Conservation (phyloP, 1,140 invertebrate species). For the Myzus persicae region DNA sequence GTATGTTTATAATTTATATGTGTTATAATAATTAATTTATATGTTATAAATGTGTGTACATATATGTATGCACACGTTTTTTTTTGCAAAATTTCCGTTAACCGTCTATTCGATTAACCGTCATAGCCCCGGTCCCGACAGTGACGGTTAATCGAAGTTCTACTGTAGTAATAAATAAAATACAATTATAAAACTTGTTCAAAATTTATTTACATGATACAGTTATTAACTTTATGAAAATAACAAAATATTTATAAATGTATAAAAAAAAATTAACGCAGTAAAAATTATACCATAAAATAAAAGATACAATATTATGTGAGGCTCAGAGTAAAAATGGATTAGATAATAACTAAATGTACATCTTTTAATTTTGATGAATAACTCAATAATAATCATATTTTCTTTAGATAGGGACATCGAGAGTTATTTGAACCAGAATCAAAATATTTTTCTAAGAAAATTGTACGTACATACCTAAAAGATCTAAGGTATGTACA, state of each 20-base stretch:
- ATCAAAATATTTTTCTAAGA: too few relatives aligned
- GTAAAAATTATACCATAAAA: slow-evolving; percentile 29
- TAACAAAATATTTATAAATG: slow-evolving; percentile 22
- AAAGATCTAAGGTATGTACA: too few relatives aligned
- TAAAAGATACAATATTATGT: slow-evolving; percentile 34
- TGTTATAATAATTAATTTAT: too few relatives aligned
- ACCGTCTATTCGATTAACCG: too few relatives aligned
- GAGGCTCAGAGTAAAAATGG: slow-evolving; percentile 46
- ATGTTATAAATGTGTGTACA: too few relatives aligned
- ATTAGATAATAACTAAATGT: background rate
- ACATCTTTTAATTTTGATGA: background rate
- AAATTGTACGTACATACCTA: too few relatives aligned
- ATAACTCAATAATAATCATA: background rate
- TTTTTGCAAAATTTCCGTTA: too few relatives aligned
- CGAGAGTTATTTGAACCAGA: background rate
- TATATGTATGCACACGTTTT: too few relatives aligned
- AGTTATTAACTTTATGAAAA: slow-evolving; percentile 19
- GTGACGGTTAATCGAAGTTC: too few relatives aligned
- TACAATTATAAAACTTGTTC: background rate
- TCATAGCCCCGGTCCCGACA: too few relatives aligned
- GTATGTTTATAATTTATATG: too few relatives aligned
- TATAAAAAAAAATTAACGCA: background rate
- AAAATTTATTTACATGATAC: slow-evolving; percentile 40
- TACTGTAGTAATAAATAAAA: background rate
- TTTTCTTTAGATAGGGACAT: background rate